Evolutionary conservation across 2,888 invertebrate species (phyloP), one percentile per base, ranked within the genome.

Genomic region (Plusia festucae): DNA sequence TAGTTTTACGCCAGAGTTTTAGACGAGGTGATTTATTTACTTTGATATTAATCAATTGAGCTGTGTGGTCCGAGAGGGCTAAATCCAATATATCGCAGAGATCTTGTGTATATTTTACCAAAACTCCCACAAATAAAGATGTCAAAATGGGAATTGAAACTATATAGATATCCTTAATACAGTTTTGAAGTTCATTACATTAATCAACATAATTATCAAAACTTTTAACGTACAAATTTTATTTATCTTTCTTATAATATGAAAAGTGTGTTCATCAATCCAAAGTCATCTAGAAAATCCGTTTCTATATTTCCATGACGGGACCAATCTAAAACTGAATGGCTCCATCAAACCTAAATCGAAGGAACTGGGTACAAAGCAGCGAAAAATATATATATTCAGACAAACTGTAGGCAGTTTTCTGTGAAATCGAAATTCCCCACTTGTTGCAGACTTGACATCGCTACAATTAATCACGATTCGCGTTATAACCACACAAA

Each of bases 361-460:
- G 53, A 59, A 51, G 16, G 18, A 9, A 30, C 34, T 52, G 32
- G n/a, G 32, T 6, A 51, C n/a, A 27, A 49, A 30, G 22, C 22
- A n/a, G 46, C 9, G 5, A 34, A 24, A 65, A 65, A 64, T 60
- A 24, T 4, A n/a, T 4, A n/a, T 13, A 13, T 3, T 40, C n/a
- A 18, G 11, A 44, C 49, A 27, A 34, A 46, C 8, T 46, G 34
- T 53, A 61, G 51, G 54, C 61, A 62, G 46, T 69, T 63, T 65
- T 64, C 61, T 59, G 51, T 68, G 67, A 78, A 70, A 73, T 65
- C 53, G 63, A 64, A 60, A 57, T 62, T 34, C 58, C 16, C 46
- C 53, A 80, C 78, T 78, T 79, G 81, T 78, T 81, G 79, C 78
- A 32, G 55, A 32, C 44, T 30, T 53, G 65, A 63, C 65, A 56